Conservation (phyloP, 2,888 invertebrate genomes). For the Tipula vernalis region DNA sequence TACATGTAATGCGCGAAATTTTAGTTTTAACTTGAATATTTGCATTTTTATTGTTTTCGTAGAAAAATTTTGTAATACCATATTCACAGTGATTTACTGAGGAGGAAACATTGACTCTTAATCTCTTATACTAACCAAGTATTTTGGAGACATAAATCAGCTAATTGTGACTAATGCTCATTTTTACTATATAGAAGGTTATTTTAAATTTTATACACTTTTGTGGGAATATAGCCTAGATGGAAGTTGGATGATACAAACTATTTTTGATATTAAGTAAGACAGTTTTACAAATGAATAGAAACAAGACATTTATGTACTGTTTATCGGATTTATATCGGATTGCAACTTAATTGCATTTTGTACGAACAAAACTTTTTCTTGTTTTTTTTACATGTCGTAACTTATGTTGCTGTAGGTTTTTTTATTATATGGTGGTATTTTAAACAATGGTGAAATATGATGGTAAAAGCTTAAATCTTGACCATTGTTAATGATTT, state of each 20-base stretch:
- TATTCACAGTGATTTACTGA: not conserved
- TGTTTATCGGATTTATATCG: not conserved
- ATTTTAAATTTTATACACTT: not conserved
- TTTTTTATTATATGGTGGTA: not conserved
- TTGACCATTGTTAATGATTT: not conserved
- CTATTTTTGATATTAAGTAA: not conserved
- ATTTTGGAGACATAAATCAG: not conserved
- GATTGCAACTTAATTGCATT: not conserved
- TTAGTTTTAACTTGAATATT: not conserved
- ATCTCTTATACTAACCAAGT: not conserved
- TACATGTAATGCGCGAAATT: not conserved
- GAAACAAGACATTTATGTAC: not conserved
- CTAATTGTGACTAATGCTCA: not conserved
- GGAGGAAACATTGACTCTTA: not conserved
- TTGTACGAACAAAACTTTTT: not conserved
- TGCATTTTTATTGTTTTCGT: not conserved
- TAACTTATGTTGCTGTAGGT: not conserved
- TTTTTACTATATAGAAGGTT: not conserved
- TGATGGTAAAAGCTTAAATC: not conserved
- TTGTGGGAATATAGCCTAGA: not conserved
- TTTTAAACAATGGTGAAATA: not conserved
- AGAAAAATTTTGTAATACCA: not conserved
- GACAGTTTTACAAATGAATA: not conserved
- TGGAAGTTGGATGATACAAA: not conserved
- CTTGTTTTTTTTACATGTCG: not conserved